These are phyloP conservation scores for Bothrops jararaca DNA, from an alignment of 2,113 vertebrate genomes.

Conservation along the genomic window DNA sequence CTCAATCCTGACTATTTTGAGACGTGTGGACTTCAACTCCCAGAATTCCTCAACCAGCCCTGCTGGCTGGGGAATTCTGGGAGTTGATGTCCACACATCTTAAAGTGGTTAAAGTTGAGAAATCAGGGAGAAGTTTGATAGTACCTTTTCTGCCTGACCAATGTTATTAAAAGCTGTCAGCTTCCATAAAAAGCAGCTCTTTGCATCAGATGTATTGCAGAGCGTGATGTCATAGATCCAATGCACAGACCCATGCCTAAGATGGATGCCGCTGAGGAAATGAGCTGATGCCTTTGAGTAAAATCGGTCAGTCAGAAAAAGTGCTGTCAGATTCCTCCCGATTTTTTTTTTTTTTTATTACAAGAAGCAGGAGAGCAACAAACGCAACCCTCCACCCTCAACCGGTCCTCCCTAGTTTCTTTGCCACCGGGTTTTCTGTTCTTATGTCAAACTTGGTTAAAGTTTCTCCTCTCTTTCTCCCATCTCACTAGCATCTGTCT, in stretches of 20 bases:
- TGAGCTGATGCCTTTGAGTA: not conserved
- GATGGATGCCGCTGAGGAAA: not conserved
- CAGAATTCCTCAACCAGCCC: too few relatives aligned
- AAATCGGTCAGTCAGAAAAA: not conserved
- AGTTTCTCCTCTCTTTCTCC: not conserved
- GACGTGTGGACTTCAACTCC: not conserved
- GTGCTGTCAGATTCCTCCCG: not conserved
- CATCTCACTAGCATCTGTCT: not conserved
- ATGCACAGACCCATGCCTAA: not conserved
- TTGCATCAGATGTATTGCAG: not conserved
- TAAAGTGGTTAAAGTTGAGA: not conserved
- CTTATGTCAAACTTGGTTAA: not conserved
- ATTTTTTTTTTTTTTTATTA: not conserved
- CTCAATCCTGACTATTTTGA: not conserved
- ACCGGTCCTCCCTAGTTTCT: not conserved
- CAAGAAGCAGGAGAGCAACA: not conserved
- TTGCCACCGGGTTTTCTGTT: not conserved
- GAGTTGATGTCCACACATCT: not conserved
- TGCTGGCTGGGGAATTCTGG: not conserved
- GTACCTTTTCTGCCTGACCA: not conserved
- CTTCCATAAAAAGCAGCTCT: not conserved
- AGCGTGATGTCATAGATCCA: not conserved
- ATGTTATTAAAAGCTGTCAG: not conserved
- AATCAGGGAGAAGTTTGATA: not conserved
- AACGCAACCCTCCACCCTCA: not conserved